Evolutionary conservation across 2,888 invertebrate genomes (phyloP), one percentile per base, ranked within the genome.

Genomic region (Sympetrum striolatum): DNA sequence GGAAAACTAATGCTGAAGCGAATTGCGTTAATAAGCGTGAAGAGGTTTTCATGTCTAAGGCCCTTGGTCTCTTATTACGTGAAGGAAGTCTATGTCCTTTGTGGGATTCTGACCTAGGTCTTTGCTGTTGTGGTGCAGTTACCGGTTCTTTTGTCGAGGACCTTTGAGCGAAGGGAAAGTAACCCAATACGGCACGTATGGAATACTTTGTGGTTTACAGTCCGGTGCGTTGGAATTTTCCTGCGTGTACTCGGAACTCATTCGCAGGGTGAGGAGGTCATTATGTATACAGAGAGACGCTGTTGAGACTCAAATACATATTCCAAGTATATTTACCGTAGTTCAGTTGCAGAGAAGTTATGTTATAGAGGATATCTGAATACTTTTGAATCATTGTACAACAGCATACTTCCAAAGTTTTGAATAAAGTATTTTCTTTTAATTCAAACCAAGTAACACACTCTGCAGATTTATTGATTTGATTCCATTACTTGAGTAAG

Each of bases 31-130:
- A 86, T 86, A 8, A 37, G 60, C 35, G 60, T 35, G 60, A 58
- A 86, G 86, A 22, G 60, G 86, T 60, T 86, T 82, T 22, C 3
- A 37, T 86, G 37, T 86, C 86, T 22, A 6, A 37, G 60, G n/a
- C 60, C 37, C 60, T 37, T 64, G 39, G 86, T 60, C 22, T 39
- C 35, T 35, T 37, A 37, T 86, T 86, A 37, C 86, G 31, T 37
- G 60, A 58, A n/a, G 86, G 53, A n/a, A 86, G 86, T 86, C 86
- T 37, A 86, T 86, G 86, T 60, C 86, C 86, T 86, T 86, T 86
- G 86, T 64, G 86, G 60, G 35, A 86, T 86, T 86, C 86, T 86
- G 86, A 86, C 86, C 86, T 86, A 64, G 86, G 86, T 64, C 86
- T 60, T 86, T n/a, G 60, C 60, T 60, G n/a, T 37, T 64, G 86